phyloP scores from a whole-genome alignment of 2,888 invertebrate genomes.

The Drosophila lutescens region DNA sequence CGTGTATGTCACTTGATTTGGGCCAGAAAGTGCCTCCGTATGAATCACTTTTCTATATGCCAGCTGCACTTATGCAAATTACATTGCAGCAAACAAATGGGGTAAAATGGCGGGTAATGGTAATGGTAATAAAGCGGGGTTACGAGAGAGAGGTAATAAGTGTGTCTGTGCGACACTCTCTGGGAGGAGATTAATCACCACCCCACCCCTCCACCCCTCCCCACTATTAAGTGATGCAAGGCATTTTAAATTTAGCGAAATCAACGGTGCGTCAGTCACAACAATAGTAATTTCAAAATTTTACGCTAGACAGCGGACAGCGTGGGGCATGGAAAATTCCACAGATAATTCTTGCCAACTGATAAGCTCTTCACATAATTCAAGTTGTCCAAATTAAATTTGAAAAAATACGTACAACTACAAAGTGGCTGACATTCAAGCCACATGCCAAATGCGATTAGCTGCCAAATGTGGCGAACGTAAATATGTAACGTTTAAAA shows the following conservation, averaged over 20 bases:
- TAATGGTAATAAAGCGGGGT: not conserved
- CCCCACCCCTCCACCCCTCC: not conserved
- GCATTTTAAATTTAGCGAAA: conserved; percentile 25
- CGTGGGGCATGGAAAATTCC: conserved; percentile 28
- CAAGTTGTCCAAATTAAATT: conserved; percentile 14
- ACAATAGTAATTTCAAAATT: conserved; percentile 18
- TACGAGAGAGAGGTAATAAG: not conserved
- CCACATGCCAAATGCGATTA: conserved; percentile 20
- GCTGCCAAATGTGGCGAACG: conserved; percentile 18
- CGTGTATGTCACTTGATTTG: conserved; percentile 24
- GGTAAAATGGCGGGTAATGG: not conserved
- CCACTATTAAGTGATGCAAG: conserved; percentile 31
- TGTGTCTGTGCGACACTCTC: conserved; percentile 1
- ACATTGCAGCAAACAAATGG: conserved; percentile 15
- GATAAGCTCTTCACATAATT: conserved; percentile 22
- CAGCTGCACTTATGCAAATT: conserved; percentile 34
- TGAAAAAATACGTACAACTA: conserved; percentile 7
- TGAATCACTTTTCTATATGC: conserved; percentile 26
- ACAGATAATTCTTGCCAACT: conserved; percentile 10
- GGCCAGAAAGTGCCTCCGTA: conserved; percentile 32
- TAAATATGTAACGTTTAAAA: not conserved
- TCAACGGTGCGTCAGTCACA: conserved; percentile 19
- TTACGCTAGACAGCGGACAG: conserved; percentile 5
- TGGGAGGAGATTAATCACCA: conserved; percentile 12
- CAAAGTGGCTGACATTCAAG: not conserved